A percentile compares a stretch with the other conserved stretches of the same genome.
Evolutionary conservation across 2,888 invertebrate species (phyloP).

Genomic region (Drosophila hamatofila): DNA sequence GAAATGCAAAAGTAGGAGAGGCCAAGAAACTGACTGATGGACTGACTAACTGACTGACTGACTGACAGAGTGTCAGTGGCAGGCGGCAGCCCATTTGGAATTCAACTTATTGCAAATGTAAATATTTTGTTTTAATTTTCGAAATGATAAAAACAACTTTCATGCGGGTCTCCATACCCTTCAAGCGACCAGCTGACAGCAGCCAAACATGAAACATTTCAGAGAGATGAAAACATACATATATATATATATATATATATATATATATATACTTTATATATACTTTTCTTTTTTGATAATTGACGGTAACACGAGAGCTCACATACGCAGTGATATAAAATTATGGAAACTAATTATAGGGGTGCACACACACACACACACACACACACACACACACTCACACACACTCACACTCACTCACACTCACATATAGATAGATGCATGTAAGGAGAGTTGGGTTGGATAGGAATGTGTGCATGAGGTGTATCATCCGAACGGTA

Average conservation of each 20-base stretch:
- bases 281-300: conserved; percentile 22
- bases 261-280: neutral
- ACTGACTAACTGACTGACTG: conserved; percentile 3
- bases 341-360: conserved; percentile 77
- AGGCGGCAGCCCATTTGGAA: conserved; percentile 35
- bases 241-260: neutral
- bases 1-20: conserved; percentile 41
- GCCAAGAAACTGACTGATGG: conserved; percentile 11
- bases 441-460: conserved; percentile 6
- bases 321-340: conserved; percentile 70
- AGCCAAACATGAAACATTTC: conserved; percentile 38
- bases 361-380: conserved; percentile 44
- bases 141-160: conserved; percentile 61
- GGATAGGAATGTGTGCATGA: conserved; percentile 34
- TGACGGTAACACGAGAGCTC: conserved; percentile 48
- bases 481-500: conserved; percentile 50
- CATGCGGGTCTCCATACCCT: conserved; percentile 58
- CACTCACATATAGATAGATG: neutral
- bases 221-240: conserved; percentile 14
- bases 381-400: neutral
- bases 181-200: conserved; percentile 2
- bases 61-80: conserved; percentile 14
- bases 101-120: conserved; percentile 74
- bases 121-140: conserved; percentile 78
- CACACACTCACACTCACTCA: conserved; percentile 14